Base-by-base conservation (phyloP, 1,140 invertebrate genomes). In the Hycleus phaleratus region DNA sequence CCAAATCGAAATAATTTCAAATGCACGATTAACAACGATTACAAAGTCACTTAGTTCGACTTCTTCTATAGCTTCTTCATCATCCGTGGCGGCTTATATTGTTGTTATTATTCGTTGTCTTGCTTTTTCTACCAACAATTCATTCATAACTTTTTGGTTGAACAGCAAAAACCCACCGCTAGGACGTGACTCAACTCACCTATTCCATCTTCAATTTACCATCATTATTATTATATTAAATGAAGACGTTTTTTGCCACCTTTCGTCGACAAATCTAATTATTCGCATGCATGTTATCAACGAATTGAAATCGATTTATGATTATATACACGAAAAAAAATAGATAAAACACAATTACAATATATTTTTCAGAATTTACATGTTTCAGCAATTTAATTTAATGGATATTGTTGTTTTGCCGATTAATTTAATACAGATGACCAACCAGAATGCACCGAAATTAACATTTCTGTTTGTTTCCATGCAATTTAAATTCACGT, bases 1-100 rank as follows among this genome's bases (percentile, higher is more conserved):
- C 56, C 56, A 58, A 58, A 58, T 39, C 56, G 56, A 58, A 58
- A 24, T 51, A 58, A 58, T 58, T 58, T 58, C 26, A 58, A 58
- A 58, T 58, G 56, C 56, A 58, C 56, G 56, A 58, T 51, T 58
- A 58, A 47, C 56, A 32, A 46, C 56, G 48, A 58, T 58, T 58
- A 58, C 49, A 51, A 47, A 51, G 49, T 51, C 46, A 32, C 32
- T 32, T 32, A 32, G 18, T 18, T 18, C 18, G 32, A 32, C 4
- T 32, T 32, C 32, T 32, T 32, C 32, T 18, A 18, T 18, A 32
- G 4, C 32, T 5, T 32, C 32, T 4, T 32, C 32, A 32, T 5
- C 32, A 32, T 32, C 32, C 32, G 32, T 32, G 32, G 4, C 32
- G 32, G 32, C 32, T 18, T 32, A 7, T 7, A 32, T 32, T 32